phyloP scores from a whole-genome alignment of 2,113 vertebrate genomes.

The Stegastes partitus region DNA sequence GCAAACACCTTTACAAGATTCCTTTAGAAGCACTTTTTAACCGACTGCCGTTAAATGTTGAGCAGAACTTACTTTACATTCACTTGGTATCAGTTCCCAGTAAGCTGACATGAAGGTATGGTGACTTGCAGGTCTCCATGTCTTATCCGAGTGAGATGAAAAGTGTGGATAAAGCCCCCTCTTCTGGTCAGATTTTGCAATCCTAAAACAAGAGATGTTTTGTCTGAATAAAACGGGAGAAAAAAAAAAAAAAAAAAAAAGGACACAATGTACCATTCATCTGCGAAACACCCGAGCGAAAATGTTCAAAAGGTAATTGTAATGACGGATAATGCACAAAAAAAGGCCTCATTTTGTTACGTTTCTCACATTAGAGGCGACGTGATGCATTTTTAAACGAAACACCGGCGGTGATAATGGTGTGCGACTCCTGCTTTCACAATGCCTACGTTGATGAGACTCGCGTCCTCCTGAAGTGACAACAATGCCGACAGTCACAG shows the following conservation, averaged over 20 bases:
- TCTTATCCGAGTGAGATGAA: conserved; percentile 1
- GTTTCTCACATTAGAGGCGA: neutral
- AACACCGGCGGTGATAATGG: conserved; percentile 10
- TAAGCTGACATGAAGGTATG: neutral
- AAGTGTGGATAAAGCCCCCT: conserved; percentile 67
- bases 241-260: too few species aligned
- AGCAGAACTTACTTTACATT: neutral
- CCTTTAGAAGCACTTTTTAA: neutral
- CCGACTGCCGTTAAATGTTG: neutral
- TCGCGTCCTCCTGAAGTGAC: conserved; percentile 24
- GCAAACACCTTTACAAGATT: neutral
- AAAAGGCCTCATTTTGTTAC: neutral
- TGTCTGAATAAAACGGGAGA: neutral
- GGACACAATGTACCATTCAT: conserved; percentile 8
- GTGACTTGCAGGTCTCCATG: neutral
- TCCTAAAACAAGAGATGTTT: conserved; percentile 6
- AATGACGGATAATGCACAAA: neutral
- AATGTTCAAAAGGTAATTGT: neutral
- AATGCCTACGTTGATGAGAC: conserved; percentile 34
- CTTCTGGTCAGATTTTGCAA: conserved; percentile 60
- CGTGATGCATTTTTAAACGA: neutral
- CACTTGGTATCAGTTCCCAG: neutral
- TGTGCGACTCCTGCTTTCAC: conserved; percentile 29
- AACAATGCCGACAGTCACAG: conserved; percentile 52
- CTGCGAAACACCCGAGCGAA: neutral